These are phyloP conservation scores for Nephrotoma appendiculata DNA, from an alignment of 2,888 invertebrate species.

Conservation along the genomic window DNA sequence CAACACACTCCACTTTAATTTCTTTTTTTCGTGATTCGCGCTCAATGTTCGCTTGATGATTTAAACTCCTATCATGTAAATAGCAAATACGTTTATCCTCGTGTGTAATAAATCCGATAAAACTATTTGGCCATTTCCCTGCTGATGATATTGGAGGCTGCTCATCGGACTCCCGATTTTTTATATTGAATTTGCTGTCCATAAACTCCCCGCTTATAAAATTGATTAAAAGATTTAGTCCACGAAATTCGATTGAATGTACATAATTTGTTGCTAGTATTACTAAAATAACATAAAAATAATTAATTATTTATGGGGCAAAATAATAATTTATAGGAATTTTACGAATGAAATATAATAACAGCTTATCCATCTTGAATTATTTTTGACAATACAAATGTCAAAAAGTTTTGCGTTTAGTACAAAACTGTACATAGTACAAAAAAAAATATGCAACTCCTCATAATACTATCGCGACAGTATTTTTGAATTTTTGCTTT, in stretches of 20 bases:
- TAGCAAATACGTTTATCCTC: constrained; percentile 19
- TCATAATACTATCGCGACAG: background rate
- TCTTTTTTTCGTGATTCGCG: constrained; percentile 12
- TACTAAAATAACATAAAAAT: background rate
- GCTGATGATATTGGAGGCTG: constrained; percentile 8
- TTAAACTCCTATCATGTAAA: constrained; percentile 20
- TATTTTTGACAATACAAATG: background rate
- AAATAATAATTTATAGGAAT: background rate
- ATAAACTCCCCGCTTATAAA: constrained; percentile 12
- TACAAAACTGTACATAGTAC: background rate
- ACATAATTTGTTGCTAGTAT: background rate
- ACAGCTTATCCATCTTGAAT: background rate
- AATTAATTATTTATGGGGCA: background rate
- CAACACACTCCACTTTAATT: constrained; percentile 26
- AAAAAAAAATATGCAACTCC: background rate
- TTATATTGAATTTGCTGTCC: constrained; percentile 6
- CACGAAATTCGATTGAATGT: constrained; percentile 10
- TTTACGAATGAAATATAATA: background rate
- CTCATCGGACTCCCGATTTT: background rate
- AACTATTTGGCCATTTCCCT: constrained; percentile 23
- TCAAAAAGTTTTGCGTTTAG: background rate
- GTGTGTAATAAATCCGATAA: constrained; percentile 21
- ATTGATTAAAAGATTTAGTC: constrained; percentile 11
- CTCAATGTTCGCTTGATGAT: constrained; percentile 15
- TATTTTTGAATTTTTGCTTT: no score